A percentile compares a stretch with the other conserved stretches of the same genome.
Evolutionary conservation across 2,113 vertebrate genomes (phyloP).

Genomic region (Empidonax traillii): DNA sequence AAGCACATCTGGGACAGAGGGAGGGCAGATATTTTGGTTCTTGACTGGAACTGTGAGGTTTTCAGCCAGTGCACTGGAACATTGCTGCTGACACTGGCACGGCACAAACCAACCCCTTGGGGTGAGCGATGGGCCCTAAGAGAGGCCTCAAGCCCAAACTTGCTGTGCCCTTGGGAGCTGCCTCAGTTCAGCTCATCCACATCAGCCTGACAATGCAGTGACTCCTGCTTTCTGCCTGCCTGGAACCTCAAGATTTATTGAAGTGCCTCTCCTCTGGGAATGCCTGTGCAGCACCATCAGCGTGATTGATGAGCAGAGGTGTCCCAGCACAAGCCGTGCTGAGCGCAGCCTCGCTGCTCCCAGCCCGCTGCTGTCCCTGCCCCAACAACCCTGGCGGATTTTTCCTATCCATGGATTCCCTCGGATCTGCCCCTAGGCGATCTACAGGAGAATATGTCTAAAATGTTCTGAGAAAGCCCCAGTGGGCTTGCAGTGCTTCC

Average conservation of each 20-base stretch:
- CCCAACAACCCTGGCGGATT: neutral
- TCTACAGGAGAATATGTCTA: neutral
- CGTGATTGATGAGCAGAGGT: neutral
- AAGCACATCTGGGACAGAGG: neutral
- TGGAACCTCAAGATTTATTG: neutral
- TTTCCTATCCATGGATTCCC: neutral
- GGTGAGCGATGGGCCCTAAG: neutral
- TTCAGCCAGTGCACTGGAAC: neutral
- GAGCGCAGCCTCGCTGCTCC: neutral
- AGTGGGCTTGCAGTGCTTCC: neutral
- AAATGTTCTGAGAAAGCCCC: neutral
- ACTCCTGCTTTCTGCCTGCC: neutral
- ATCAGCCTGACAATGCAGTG: neutral
- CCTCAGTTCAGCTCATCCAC: neutral
- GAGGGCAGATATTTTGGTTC: neutral
- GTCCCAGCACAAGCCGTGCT: neutral
- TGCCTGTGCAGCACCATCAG: neutral
- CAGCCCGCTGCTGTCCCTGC: neutral
- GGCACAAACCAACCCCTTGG: neutral
- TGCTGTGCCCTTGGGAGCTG: neutral
- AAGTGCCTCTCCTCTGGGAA: neutral
- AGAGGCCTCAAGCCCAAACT: neutral
- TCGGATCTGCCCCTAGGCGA: too few relatives aligned
- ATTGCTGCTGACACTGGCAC: neutral
- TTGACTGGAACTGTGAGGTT: neutral